A percentile compares a stretch with the other conserved stretches of the same genome.
phyloP scores from a whole-genome alignment of 2,797 vertebrate species.

The Varecia variegata region DNA sequence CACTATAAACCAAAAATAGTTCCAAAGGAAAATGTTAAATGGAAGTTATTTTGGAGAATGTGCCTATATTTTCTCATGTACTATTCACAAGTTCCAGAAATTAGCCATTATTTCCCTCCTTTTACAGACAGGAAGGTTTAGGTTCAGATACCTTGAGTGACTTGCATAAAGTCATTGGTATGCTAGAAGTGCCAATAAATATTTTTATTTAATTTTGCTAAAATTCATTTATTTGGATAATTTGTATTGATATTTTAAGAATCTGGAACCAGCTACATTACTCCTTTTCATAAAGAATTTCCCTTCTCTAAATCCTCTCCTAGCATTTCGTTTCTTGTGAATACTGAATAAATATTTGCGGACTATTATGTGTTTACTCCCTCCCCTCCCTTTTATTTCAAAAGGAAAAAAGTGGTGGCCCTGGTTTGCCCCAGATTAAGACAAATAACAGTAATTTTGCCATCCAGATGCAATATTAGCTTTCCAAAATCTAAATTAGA shows the following conservation, averaged over 20 bases:
- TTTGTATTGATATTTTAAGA: constrained; percentile 19
- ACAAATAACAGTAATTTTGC: not conserved
- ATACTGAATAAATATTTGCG: constrained; percentile 31
- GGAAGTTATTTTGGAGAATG: not conserved
- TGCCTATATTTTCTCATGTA: not conserved
- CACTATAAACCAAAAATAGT: not conserved
- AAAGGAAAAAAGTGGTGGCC: not conserved
- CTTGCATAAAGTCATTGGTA: not conserved
- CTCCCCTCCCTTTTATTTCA: not conserved
- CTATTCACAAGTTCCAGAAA: not conserved
- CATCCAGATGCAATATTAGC: not conserved
- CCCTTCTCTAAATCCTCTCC: not conserved
- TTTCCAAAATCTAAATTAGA: not conserved
- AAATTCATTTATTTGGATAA: not conserved
- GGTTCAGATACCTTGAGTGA: not conserved
- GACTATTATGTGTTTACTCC: not conserved
- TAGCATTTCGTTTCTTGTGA: not conserved
- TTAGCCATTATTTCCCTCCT: not conserved
- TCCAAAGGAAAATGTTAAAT: not conserved
- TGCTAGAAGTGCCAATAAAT: not conserved
- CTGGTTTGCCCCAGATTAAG: not conserved
- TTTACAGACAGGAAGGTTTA: not conserved
- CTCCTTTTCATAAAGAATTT: not conserved
- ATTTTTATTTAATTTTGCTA: not conserved
- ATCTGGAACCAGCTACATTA: not conserved